Evolutionary conservation across 2,888 invertebrate species (phyloP).

Genomic region (Papilio demoleus): DNA sequence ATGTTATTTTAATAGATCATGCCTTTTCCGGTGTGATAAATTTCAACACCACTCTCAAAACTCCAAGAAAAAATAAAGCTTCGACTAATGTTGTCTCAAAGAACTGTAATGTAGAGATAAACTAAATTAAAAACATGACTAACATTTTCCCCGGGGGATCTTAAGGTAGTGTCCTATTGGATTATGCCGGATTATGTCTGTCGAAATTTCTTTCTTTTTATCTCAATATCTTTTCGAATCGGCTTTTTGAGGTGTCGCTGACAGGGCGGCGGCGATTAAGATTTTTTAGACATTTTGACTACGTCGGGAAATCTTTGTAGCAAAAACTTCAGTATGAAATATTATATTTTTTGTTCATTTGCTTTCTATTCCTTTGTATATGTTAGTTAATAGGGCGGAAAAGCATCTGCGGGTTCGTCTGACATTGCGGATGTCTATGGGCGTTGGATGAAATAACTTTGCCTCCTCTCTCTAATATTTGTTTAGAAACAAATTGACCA

Average conservation of each 20-base stretch:
- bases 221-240: constrained; percentile 31
- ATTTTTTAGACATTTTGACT: constrained; percentile 1
- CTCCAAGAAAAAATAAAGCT: background rate
- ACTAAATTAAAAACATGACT: constrained; percentile 24
- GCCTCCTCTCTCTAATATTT: no score
- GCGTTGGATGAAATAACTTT: no score
- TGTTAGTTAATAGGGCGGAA: no score
- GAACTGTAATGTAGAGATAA: constrained; percentile 25
- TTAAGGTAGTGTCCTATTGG: constrained; percentile 18
- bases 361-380: background rate
- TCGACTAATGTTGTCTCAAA: no score
- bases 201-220: constrained; percentile 21
- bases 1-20: background rate
- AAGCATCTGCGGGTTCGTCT: no score
- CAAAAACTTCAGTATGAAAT: background rate
- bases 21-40: no score
- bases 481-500: no score
- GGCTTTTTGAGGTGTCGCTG: constrained; percentile 24
- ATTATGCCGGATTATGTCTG: constrained; percentile 16
- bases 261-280: constrained; percentile 12
- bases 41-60: no score
- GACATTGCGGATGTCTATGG: no score
- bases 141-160: constrained; percentile 21
- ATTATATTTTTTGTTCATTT: background rate
- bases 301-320: constrained; percentile 9